Base-by-base conservation (phyloP, 1,140 invertebrate species). In the Alviniconcha marisindica region DNA sequence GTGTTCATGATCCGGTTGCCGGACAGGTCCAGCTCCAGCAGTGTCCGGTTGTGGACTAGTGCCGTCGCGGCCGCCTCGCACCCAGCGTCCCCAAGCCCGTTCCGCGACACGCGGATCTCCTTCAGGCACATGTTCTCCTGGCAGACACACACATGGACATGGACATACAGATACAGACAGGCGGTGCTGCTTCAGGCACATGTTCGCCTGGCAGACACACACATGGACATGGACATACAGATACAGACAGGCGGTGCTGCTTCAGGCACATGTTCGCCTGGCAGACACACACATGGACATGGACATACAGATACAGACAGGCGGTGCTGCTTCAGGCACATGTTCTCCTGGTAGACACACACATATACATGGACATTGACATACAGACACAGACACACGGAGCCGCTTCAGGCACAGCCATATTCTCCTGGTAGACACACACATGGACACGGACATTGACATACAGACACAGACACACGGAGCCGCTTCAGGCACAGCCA, bases 11-110 rank as follows among this genome's bases (percentile, higher is more conserved):
- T 87, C 44, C 90, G 60, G 77, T 91, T 91, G 42, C 82, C 82
- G 24, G 88, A 84, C 63, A 91, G 69, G 83, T 91, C 87, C 36
- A 91, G 85, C 66, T 89, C 88, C 36, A 77, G 60, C 21, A 91
- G 77, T 24, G 86, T 85, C 5, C 83, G 73, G 85, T 91, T 91
- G 51, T 24, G 54, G 18, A 48, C 78, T 28, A 91, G 56, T 15
- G 89, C 87, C 40, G 83, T 44, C 1, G 74, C 88, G 28, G 89
- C 83, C 31, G 80, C 86, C 7, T 74, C 77, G 31, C 83, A 82
- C 15, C 73, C 79, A 3, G 88, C 90, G 31, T 91, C 87, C 2
- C 81, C 85, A 78, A 90, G 89, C 10, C 90, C 90, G 76, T 91
- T 91, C 80, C 88, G 86, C 24, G 83, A 81, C 24, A 90, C 54